Evolutionary conservation across 2,888 invertebrate species (phyloP).

Genomic region (Caradrina clavipalpis): DNA sequence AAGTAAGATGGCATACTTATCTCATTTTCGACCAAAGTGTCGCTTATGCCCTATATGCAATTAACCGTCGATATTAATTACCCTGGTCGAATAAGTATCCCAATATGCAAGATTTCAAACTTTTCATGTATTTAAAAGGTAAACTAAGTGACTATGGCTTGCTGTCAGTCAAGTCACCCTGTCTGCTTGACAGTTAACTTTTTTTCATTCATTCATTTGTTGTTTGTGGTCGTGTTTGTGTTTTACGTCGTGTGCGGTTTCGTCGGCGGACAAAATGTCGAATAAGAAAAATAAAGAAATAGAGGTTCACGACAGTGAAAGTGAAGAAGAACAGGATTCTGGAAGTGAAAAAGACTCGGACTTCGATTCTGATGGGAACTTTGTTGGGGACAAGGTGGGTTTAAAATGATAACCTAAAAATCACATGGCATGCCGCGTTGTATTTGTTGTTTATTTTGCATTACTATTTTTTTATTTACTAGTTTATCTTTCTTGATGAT

Average conservation of each 20-base stretch:
- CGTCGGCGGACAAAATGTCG: conserved; percentile 77
- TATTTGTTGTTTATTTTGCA: conserved; percentile 41
- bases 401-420: conserved; percentile 79
- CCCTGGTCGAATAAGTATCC: too few relatives aligned
- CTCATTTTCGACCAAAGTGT: too few relatives aligned
- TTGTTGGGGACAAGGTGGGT: conserved; percentile 90
- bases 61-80: too few relatives aligned
- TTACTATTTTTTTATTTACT: not conserved
- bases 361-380: conserved; percentile 88
- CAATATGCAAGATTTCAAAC: too few relatives aligned
- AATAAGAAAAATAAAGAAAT: conserved; percentile 86
- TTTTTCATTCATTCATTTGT: not conserved
- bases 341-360: conserved; percentile 85
- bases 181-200: not conserved
- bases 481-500: not conserved
- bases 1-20: too few relatives aligned
- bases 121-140: too few relatives aligned
- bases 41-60: too few relatives aligned
- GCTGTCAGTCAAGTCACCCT: not conserved
- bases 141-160: not conserved
- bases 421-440: conserved; percentile 77
- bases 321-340: conserved; percentile 85
- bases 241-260: conserved; percentile 32
- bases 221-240: conserved; percentile 52
- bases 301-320: conserved; percentile 83